Conservation (phyloP, 2,888 invertebrate species). For the Atethmia centrago region DNA sequence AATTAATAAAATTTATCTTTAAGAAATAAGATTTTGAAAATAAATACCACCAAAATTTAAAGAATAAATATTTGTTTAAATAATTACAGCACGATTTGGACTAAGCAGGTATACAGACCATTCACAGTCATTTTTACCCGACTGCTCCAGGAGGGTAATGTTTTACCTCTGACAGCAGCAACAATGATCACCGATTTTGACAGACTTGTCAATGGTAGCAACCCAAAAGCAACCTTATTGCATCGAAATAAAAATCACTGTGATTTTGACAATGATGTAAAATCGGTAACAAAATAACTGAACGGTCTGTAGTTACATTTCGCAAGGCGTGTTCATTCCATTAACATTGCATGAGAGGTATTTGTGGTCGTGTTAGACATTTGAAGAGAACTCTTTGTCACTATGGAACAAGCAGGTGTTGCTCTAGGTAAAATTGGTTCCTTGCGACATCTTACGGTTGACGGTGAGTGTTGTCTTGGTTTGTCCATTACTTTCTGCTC, state of each 20-base stretch:
- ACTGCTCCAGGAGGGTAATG: too few relatives aligned
- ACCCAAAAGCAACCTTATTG: too few relatives aligned
- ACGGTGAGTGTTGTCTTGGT: conserved; percentile 71
- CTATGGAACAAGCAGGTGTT: conserved; percentile 71
- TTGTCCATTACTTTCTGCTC: conserved; percentile 78
- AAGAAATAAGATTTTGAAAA: conserved; percentile 32
- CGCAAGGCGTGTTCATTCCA: conserved; percentile 25
- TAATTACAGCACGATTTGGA: conserved; percentile 38
- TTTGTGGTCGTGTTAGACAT: conserved; percentile 64
- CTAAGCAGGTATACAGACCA: neutral
- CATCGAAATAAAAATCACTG: too few relatives aligned
- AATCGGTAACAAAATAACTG: too few relatives aligned
- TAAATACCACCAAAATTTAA: conserved; percentile 30
- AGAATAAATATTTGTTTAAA: conserved; percentile 31
- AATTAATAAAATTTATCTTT: neutral
- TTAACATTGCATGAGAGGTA: conserved; percentile 5
- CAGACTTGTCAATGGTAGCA: too few relatives aligned
- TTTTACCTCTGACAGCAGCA: too few relatives aligned
- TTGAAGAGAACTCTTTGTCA: conserved; percentile 74
- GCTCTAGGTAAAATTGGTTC: conserved; percentile 77
- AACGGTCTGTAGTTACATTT: neutral
- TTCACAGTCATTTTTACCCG: too few relatives aligned
- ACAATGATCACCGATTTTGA: too few relatives aligned
- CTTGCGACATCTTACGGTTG: conserved; percentile 78
- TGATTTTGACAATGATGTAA: too few relatives aligned